These are phyloP conservation scores for Gymnothorax reevesii DNA, from an alignment of 2,797 vertebrate species.

Conservation along the genomic window DNA sequence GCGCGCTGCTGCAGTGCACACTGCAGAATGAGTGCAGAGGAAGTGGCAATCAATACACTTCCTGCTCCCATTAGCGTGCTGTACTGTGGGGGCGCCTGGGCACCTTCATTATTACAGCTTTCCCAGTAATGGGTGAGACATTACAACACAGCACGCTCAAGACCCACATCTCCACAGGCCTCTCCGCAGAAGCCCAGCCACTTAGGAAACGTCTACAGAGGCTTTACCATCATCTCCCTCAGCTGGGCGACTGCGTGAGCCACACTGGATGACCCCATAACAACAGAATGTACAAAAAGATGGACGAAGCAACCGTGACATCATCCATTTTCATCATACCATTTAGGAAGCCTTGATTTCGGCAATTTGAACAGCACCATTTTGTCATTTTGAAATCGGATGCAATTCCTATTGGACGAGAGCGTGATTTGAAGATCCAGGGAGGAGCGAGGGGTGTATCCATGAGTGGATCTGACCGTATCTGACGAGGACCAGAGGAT, in stretches of 20 bases:
- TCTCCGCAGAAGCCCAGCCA: not conserved
- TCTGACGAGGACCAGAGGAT: too few species aligned
- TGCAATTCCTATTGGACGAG: too few species aligned
- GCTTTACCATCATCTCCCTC: not conserved
- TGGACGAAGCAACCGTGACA: too few species aligned
- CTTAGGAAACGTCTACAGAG: not conserved
- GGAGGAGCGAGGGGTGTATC: too few species aligned
- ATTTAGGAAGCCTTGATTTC: too few species aligned
- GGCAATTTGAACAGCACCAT: too few species aligned
- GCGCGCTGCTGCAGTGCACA: not conserved
- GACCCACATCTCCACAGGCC: not conserved
- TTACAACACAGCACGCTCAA: not conserved
- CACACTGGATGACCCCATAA: not conserved
- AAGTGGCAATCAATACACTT: slow-evolving; percentile 18
- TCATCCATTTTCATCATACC: too few species aligned
- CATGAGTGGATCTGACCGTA: too few species aligned
- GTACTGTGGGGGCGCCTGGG: not conserved
- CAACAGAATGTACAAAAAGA: too few species aligned
- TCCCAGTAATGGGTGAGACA: slow-evolving; percentile 8
- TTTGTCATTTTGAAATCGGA: too few species aligned
- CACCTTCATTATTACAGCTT: slow-evolving; percentile 8
- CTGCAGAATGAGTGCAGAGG: not conserved
- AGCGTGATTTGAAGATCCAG: too few species aligned
- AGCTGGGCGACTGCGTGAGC: too few species aligned
- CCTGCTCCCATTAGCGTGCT: slow-evolving; percentile 19